Percentiles rank a stretch among this genome's conserved stretches.
Conservation (phyloP, 2,888 invertebrate genomes). For the Lycaena phlaeas region DNA sequence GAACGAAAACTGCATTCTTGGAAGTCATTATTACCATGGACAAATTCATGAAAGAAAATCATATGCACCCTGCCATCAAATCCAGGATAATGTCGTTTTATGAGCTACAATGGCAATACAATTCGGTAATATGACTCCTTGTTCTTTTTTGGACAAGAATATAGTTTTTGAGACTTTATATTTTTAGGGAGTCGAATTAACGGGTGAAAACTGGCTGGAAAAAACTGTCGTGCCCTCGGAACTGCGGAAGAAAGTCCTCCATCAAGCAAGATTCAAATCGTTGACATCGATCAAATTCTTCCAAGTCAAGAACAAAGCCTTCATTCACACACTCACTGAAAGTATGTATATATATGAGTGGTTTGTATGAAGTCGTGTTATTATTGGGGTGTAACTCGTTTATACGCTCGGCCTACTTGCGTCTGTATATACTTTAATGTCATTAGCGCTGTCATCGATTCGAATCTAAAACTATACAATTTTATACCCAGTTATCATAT, state of each 20-base stretch:
- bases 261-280: conserved; percentile 61
- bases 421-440: conserved; percentile 21
- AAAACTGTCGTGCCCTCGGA: conserved; percentile 54
- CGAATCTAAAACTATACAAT: no score
- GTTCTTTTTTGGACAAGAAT: no score
- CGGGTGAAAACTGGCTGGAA: conserved; percentile 58
- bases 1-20: conserved; percentile 61
- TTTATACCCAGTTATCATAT: no score
- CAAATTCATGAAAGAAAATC: conserved; percentile 63
- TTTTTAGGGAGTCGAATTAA: conserved; percentile 57
- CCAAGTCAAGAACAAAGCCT: conserved; percentile 63
- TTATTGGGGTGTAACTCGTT: conserved; percentile 21
- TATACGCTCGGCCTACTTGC: conserved; percentile 22
- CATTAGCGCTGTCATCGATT: conserved; percentile 18
- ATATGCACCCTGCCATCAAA: conserved; percentile 57
- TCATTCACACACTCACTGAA: conserved; percentile 59
- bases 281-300: conserved; percentile 60
- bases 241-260: conserved; percentile 57
- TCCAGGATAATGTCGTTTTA: conserved; percentile 63
- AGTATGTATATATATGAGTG: conserved; percentile 32
- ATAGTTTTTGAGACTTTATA: no score
- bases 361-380: conserved; percentile 13
- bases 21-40: conserved; percentile 62
- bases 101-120: conserved; percentile 68
- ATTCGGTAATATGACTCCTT: no score